Evolutionary conservation across 2,888 invertebrate species (phyloP).

Genomic region (Diarsia rubi): DNA sequence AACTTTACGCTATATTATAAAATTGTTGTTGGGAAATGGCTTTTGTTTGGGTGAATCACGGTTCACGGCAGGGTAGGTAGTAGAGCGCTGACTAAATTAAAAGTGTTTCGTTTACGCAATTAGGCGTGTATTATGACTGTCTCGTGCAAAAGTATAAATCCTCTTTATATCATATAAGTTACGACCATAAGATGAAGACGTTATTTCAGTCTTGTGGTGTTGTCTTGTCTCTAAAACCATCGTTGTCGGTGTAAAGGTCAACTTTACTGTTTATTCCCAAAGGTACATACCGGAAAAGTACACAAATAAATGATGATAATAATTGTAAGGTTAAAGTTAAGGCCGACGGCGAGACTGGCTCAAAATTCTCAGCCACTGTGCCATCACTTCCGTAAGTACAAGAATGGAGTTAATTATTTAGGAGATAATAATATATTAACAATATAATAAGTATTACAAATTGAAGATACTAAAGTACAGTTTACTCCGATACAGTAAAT

Average conservation of each 20-base stretch:
- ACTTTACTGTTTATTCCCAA: conserved; percentile 14
- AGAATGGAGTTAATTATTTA: conserved; percentile 23
- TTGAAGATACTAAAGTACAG: conserved; percentile 35
- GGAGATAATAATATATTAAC: conserved; percentile 13
- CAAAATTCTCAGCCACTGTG: conserved; percentile 31
- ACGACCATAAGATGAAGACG: not conserved
- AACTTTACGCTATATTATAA: too few relatives aligned
- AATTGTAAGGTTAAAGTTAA: conserved; percentile 54
- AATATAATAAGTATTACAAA: conserved; percentile 22
- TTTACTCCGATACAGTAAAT: not conserved
- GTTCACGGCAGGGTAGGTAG: too few relatives aligned
- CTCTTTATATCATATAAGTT: not conserved
- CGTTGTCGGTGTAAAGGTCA: conserved; percentile 17
- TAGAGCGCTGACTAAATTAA: too few relatives aligned
- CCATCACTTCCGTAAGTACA: conserved; percentile 51
- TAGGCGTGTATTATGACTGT: too few relatives aligned
- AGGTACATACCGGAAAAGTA: conserved; percentile 47
- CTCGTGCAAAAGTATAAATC: too few relatives aligned
- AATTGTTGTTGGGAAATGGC: too few relatives aligned
- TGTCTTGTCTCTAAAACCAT: not conserved
- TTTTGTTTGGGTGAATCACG: too few relatives aligned
- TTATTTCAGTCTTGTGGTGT: conserved; percentile 4
- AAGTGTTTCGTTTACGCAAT: too few relatives aligned
- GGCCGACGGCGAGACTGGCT: conserved; percentile 14
- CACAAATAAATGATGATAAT: conserved; percentile 49